Evolutionary conservation across 2,113 vertebrate genomes (phyloP), one percentile per base, ranked within the genome.

Genomic region (Climacteris rufus): DNA sequence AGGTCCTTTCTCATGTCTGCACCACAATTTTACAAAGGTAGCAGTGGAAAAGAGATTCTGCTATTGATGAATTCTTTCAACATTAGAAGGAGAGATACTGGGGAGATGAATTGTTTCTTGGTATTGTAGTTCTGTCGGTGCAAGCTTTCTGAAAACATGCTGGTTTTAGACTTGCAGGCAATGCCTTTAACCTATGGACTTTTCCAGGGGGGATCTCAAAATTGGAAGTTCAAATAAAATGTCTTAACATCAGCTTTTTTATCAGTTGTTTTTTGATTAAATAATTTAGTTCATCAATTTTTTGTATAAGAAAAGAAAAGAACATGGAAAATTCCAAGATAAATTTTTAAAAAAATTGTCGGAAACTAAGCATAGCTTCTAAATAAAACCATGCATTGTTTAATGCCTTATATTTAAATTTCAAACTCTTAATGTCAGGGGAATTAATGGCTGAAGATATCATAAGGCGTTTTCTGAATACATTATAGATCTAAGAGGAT

Each of bases 401-500:
- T 95, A 22, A 16, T 88, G 68, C 37, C 71, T 90, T n/a, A 53
- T 68, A 90, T 92, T 85, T 87, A 83, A 92, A 95, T 90, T 89
- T 45, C 44, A 78, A 44, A 80, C 44, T 68, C 56, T 74, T 92
- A 70, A 81, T 83, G 23, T 94, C 90, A 90, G 25, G 88, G 82
- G 92, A 92, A 92, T 96, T 87, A 96, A 74, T 95, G 68, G 64
- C 75, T 92, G 71, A 95, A 83, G 85, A 81, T 91, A 96, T 90
- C 59, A 77, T 77, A 89, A 86, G 2, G 25, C 39, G 4, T 78
- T 83, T 40, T 39, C 72, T 86, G 94, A 87, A 93, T 96, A 54
- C 25, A 96, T 91, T 95, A 93, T 68, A 90, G 35, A 92, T 88
- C 25, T 96, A 96, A 96, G 92, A 90, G 92, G 93, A 96, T 96